A percentile compares a stretch with the other conserved stretches of the same genome.
Conservation (phyloP, 2,113 vertebrate species). For the Lepidothrix coronata region DNA sequence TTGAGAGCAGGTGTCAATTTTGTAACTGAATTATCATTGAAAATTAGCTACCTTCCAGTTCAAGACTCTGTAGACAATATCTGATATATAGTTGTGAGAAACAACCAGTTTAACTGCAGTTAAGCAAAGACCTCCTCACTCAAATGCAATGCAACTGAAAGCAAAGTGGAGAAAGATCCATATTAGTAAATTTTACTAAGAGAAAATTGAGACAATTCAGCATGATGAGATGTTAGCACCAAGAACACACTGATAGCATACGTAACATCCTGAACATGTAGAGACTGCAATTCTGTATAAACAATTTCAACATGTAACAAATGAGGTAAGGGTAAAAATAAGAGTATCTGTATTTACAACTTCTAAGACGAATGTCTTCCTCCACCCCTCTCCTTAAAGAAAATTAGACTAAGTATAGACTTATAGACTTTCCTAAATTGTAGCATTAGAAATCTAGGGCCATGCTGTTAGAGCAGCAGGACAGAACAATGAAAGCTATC, state of each 20-base stretch:
- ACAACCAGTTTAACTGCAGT: not conserved
- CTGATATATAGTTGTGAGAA: not conserved
- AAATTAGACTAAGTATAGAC: not conserved
- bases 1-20: not conserved
- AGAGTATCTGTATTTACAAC: not conserved
- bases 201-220: not conserved
- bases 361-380: not conserved
- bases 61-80: not conserved
- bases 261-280: not conserved
- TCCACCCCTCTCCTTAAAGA: not conserved
- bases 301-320: not conserved
- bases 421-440: not conserved
- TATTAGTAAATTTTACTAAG: not conserved
- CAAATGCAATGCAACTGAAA: not conserved
- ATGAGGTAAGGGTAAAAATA: not conserved
- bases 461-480: not conserved
- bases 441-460: not conserved
- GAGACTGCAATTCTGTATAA: not conserved
- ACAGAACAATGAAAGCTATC: not conserved
- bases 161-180: not conserved
- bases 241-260: not conserved
- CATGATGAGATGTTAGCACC: not conserved
- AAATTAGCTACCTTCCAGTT: not conserved
- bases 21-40: not conserved
- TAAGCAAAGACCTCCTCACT: not conserved